Evolutionary conservation across 1,140 invertebrate species (phyloP), one percentile per base, ranked within the genome.

Genomic region (Ridgeia piscesae): DNA sequence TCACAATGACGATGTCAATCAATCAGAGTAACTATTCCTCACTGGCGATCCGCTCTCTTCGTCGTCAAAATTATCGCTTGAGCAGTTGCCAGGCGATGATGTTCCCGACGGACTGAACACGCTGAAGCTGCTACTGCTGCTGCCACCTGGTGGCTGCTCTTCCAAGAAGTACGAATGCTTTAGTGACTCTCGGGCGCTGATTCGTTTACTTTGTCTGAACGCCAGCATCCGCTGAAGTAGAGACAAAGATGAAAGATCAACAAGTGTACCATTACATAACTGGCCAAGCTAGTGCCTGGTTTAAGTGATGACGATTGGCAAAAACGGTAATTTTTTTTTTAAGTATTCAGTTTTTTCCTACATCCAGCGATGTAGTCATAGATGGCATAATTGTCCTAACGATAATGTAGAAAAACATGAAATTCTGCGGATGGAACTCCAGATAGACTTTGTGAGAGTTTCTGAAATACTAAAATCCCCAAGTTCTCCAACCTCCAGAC

Each of bases 171-270:
- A 99, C 1, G 97, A 97, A 97, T 99, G 99, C 91, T 97, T 96
- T 97, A 99, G 98, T 0, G 99, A 98, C 95, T 99, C 98, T 94
- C 99, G 98, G 4, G 99, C 99, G 92, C 98, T 98, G 95, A 99
- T 97, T 94, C 99, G 96, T 94, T 98, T 97, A 92, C 97, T 97
- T 92, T 99, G 99, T 96, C 99, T 99, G 96, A 99, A 99, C n/a
- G 99, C 97, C 48, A 99, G 94, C 91, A 96, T 92, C 94, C 94
- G 94, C 94, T 95, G 93, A 35, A 94, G 42, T 88, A 94, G 91
- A 48, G 93, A 91, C 93, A 91, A 91, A 92, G 92, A 93, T 91
- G 89, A 35, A 94, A 91, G 34, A 90, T 77, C 42, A 27, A 33
- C 34, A 89, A 90, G 34, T 89, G 34, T 35, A 89, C 50, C 27